phyloP scores from a whole-genome alignment of 2,888 invertebrate species.

The Diploptera punctata region DNA sequence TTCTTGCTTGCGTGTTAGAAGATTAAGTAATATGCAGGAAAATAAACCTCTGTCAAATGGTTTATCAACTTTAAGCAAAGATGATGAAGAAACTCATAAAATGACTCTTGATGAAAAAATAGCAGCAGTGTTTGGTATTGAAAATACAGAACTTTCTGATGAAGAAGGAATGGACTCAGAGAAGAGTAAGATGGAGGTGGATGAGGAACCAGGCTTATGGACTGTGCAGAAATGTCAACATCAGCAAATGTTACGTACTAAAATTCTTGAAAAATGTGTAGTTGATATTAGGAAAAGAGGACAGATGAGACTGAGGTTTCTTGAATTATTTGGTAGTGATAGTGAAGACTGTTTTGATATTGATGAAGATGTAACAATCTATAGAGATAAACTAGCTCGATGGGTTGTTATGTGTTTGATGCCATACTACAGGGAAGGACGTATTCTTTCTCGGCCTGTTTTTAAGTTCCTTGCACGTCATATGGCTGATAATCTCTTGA shows the following conservation, averaged over 20 bases:
- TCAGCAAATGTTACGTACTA: not conserved
- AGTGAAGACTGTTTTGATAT: conserved; percentile 2
- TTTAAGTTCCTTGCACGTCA: conserved; percentile 32
- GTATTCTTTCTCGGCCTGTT: conserved; percentile 10
- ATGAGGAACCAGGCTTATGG: not conserved
- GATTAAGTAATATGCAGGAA: not conserved
- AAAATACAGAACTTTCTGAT: not conserved
- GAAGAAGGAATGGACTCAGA: not conserved
- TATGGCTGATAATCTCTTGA: conserved; percentile 26
- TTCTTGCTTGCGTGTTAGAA: not conserved
- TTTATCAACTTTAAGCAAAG: no score
- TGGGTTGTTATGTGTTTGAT: conserved; percentile 32
- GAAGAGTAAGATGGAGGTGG: not conserved
- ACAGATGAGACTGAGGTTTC: not conserved
- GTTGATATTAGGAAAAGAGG: not conserved
- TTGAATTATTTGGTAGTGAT: conserved; percentile 16
- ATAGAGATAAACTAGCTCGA: conserved; percentile 28
- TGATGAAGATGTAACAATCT: not conserved
- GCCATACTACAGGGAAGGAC: conserved; percentile 29
- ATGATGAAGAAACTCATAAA: conserved; percentile 1
- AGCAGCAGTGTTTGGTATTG: not conserved
- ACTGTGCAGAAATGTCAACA: not conserved
- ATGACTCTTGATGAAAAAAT: conserved; percentile 14
- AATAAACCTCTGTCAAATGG: not conserved
- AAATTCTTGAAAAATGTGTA: not conserved